Evolutionary conservation across 2,113 vertebrate genomes (phyloP).

Genomic region (Brienomyrus longianalis): DNA sequence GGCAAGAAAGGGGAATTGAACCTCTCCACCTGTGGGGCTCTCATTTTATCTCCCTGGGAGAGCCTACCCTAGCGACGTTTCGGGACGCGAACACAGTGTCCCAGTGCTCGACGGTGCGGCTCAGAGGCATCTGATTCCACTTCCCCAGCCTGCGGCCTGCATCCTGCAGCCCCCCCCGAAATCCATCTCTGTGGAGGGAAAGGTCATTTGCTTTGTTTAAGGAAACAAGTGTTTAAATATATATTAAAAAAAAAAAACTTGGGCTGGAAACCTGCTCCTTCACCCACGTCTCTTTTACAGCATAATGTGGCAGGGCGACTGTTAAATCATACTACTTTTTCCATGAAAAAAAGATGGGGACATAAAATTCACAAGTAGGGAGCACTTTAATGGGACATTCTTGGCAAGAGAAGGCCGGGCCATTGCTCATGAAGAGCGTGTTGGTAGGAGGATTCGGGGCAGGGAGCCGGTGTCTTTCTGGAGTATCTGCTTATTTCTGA

Average conservation of each 20-base stretch:
- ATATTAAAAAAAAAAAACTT: background rate
- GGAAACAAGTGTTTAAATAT: conserved; percentile 3
- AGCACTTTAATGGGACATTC: background rate
- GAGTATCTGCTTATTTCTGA: background rate
- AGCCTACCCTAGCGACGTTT: background rate
- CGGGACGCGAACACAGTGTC: background rate
- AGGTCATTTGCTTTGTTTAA: background rate
- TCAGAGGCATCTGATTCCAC: background rate
- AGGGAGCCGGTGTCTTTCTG: background rate
- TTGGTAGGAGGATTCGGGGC: background rate
- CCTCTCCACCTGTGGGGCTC: background rate
- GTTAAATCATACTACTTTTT: background rate
- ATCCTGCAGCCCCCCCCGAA: background rate
- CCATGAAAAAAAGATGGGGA: background rate
- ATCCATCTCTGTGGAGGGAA: background rate
- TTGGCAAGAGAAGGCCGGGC: background rate
- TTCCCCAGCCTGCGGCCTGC: background rate
- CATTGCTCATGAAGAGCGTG: background rate
- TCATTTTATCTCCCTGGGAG: background rate
- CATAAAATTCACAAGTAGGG: background rate
- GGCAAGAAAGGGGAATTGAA: background rate
- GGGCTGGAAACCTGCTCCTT: background rate
- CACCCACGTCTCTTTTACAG: background rate
- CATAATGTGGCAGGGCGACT: background rate
- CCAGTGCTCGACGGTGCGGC: background rate